Evolutionary conservation across 2,113 vertebrate genomes (phyloP).

Genomic region (Plecturocebus donacophilus): DNA sequence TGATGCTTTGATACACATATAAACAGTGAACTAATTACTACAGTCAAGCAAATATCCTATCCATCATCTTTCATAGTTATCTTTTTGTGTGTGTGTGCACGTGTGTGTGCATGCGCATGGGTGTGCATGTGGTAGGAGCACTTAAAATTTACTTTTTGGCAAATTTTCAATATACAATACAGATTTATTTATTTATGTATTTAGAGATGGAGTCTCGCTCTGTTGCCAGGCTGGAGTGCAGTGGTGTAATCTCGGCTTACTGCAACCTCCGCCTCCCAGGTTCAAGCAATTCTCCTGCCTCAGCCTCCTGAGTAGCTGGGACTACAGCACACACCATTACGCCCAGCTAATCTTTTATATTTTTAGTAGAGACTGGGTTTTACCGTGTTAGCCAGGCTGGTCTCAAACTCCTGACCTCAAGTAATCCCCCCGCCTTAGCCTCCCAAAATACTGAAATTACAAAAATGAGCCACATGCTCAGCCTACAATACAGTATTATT

Average conservation of each 20-base stretch:
- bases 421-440: no score
- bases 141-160: background rate
- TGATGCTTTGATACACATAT: background rate
- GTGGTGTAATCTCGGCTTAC: background rate
- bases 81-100: no score
- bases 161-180: background rate
- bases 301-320: no score
- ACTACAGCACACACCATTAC: no score
- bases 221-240: background rate
- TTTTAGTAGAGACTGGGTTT: no score
- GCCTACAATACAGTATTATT: background rate
- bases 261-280: background rate
- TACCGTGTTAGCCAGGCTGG: no score
- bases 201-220: background rate
- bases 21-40: background rate
- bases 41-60: background rate
- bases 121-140: background rate
- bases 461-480: no score
- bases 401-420: no score
- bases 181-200: background rate
- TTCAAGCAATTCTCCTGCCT: no score
- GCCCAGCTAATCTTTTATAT: no score
- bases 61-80: background rate
- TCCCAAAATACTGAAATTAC: no score
- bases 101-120: no score